Evolutionary conservation across 2,797 vertebrate genomes (phyloP).

Genomic region (Glossophaga mutica): DNA sequence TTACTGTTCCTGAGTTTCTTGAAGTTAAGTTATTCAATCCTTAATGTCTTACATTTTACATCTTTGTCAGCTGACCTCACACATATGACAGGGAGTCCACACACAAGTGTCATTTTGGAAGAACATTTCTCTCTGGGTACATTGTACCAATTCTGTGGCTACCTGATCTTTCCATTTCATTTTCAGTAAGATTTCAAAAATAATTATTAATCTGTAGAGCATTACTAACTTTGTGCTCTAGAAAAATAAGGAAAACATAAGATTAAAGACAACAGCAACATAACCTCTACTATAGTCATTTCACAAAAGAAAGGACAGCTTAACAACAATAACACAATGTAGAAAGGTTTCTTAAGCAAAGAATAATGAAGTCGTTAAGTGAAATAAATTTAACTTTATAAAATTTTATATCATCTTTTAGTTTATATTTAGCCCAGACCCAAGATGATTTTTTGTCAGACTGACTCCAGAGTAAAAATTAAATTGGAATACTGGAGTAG

Average conservation of each 20-base stretch:
- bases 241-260: neutral
- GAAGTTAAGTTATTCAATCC: neutral
- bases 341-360: neutral
- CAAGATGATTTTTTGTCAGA: neutral
- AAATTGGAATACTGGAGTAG: neutral
- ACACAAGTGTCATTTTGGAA: neutral
- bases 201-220: neutral
- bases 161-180: neutral
- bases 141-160: neutral
- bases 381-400: neutral
- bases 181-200: neutral
- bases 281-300: neutral
- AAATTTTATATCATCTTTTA: neutral
- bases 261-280: neutral
- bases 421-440: neutral
- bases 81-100: neutral
- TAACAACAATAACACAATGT: neutral
- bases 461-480: neutral
- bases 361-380: neutral
- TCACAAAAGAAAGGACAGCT: neutral
- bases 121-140: neutral
- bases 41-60: neutral
- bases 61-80: neutral
- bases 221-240: neutral
- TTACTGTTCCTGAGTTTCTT: neutral